Evolutionary conservation across 2,888 invertebrate genomes (phyloP).

Genomic region (Coecobrya sp.): DNA sequence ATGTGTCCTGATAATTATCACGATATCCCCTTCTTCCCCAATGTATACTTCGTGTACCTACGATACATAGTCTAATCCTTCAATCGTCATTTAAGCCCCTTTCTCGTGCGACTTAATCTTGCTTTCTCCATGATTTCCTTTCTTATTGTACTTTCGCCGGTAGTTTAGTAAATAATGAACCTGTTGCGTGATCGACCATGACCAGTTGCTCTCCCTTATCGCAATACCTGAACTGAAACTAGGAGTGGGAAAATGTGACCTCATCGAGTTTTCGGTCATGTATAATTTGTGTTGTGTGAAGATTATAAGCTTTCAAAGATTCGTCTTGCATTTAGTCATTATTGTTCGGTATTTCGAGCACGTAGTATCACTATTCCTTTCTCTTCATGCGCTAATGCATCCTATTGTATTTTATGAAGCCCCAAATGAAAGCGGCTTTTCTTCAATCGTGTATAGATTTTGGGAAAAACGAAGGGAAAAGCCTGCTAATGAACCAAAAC

Average conservation of each 20-base stretch:
- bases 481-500: conserved; percentile 74
- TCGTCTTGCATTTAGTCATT: conserved; percentile 19
- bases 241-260: conserved; percentile 35
- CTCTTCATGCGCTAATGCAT: conserved; percentile 52
- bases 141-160: conserved; percentile 14
- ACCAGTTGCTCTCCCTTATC: not conserved
- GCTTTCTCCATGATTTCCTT: conserved; percentile 76
- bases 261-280: conserved; percentile 40
- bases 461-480: conserved; percentile 69
- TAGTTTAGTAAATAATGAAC: conserved; percentile 77
- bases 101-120: conserved; percentile 72
- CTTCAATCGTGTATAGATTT: conserved; percentile 75
- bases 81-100: not conserved
- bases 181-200: not conserved
- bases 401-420: conserved; percentile 49
- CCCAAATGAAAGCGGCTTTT: conserved; percentile 50
- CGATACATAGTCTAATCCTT: not conserved
- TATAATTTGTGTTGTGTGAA: conserved; percentile 3
- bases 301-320: conserved; percentile 3
- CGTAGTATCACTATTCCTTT: conserved; percentile 74
- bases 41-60: not conserved
- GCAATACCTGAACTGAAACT: not conserved
- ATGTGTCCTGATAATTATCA: not conserved
- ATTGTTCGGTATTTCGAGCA: conserved; percentile 48
- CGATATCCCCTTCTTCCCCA: not conserved